phyloP scores from a whole-genome alignment of 1,140 invertebrate genomes.

The Zaprionus kolodkinae region DNA sequence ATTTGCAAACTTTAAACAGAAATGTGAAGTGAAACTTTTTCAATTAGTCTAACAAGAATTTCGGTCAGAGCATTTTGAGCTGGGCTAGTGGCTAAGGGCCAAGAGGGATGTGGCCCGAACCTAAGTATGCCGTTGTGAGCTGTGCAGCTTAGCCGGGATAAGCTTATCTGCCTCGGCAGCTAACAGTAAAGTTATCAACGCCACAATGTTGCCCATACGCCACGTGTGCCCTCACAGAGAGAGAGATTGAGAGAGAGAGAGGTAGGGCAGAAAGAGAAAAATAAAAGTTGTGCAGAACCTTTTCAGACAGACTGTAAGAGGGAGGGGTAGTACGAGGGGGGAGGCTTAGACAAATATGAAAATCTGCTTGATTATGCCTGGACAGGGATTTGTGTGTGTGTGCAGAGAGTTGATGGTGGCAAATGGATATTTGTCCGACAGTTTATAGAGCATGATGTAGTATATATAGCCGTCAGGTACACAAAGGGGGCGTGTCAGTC shows the following conservation, averaged over 20 bases:
- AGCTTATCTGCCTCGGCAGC: conserved; percentile 39
- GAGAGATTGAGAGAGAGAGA: neutral
- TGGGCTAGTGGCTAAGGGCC: neutral
- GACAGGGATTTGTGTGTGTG: conserved; percentile 30
- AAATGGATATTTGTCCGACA: conserved; percentile 32
- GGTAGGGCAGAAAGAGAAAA: neutral
- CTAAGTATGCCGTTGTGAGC: conserved; percentile 16
- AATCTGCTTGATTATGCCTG: conserved; percentile 67
- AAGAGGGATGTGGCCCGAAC: neutral
- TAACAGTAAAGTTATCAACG: conserved; percentile 46
- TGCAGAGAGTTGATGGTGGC: neutral
- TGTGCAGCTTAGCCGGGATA: conserved; percentile 7
- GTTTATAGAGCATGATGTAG: conserved; percentile 5
- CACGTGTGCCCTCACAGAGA: conserved; percentile 44
- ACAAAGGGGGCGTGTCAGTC: conserved; percentile 20
- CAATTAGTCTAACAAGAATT: conserved; percentile 80
- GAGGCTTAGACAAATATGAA: conserved; percentile 73
- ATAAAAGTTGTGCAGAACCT: conserved; percentile 44
- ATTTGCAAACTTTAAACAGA: conserved; percentile 64
- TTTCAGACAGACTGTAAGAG: conserved; percentile 1
- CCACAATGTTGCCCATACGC: conserved; percentile 46
- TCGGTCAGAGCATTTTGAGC: conserved; percentile 22
- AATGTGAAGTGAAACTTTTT: conserved; percentile 67
- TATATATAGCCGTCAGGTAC: conserved; percentile 28
- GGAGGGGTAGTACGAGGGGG: neutral